Evolutionary conservation across 2,888 invertebrate species (phyloP).

Genomic region (Nomada goodeniana): DNA sequence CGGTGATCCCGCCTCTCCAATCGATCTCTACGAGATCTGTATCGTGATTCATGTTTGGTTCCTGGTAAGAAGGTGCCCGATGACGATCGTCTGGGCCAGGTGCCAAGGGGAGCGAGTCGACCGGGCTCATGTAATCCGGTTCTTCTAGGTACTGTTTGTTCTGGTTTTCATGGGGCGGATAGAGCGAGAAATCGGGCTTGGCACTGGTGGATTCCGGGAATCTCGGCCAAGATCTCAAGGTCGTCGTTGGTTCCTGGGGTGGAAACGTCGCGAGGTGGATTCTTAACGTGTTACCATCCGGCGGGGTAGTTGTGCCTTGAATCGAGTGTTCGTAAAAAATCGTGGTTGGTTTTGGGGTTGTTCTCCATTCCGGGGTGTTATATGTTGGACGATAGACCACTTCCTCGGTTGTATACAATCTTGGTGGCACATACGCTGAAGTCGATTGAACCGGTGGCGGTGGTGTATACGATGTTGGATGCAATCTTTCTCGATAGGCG

Average conservation of each 20-base stretch:
- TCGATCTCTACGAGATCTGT: background rate
- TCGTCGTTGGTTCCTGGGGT: conserved; percentile 3
- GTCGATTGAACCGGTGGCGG: background rate
- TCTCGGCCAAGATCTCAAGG: conserved; percentile 40
- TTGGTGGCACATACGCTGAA: background rate
- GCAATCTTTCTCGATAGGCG: conserved; percentile 25
- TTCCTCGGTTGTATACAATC: conserved; percentile 42
- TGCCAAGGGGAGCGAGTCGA: conserved; percentile 41
- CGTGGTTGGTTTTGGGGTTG: background rate
- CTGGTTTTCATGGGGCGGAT: conserved; percentile 33
- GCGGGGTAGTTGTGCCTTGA: background rate
- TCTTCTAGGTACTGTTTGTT: conserved; percentile 14
- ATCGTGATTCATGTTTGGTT: conserved; percentile 29
- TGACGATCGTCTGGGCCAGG: conserved; percentile 22
- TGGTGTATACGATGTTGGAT: background rate
- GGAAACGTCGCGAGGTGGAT: background rate
- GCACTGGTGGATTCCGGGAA: conserved; percentile 17
- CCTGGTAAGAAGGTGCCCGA: conserved; percentile 28
- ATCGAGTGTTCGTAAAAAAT: background rate
- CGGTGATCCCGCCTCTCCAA: background rate
- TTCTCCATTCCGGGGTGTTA: conserved; percentile 7
- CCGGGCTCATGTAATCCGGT: conserved; percentile 25
- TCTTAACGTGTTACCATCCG: background rate
- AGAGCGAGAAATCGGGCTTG: conserved; percentile 6
- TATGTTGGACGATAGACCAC: conserved; percentile 17